Conservation (phyloP, 2,113 vertebrate species). For the Collichthys lucidus region DNA sequence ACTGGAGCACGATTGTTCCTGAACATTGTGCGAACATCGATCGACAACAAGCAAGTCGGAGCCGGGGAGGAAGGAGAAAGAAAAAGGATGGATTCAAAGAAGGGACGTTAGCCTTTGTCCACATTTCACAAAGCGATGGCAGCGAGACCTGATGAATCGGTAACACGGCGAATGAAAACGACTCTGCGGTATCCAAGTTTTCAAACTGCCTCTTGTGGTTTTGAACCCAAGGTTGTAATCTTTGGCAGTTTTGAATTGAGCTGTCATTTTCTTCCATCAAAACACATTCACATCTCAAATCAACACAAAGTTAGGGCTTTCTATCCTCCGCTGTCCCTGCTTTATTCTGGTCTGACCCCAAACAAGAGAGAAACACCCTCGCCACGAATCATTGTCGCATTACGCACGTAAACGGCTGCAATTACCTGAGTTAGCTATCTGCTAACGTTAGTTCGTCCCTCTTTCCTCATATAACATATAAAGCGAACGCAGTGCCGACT, state of each 20-base stretch:
- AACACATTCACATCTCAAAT: neutral
- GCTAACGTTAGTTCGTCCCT: conserved; percentile 66
- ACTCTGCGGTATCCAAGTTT: neutral
- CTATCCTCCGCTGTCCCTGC: neutral
- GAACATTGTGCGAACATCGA: conserved; percentile 65
- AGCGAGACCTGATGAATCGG: conserved; percentile 19
- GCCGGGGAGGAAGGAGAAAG: neutral
- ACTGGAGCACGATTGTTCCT: conserved; percentile 25
- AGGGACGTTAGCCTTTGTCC: conserved; percentile 46
- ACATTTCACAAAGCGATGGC: conserved; percentile 10
- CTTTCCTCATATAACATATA: conserved; percentile 27
- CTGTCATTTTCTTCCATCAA: neutral
- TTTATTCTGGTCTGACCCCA: neutral
- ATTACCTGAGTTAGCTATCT: conserved; percentile 76
- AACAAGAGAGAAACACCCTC: conserved; percentile 22
- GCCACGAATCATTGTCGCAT: conserved; percentile 15
- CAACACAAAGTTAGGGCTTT: neutral
- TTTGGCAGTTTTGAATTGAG: neutral
- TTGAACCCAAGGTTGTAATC: neutral
- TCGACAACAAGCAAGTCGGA: conserved; percentile 49
- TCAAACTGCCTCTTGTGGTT: neutral
- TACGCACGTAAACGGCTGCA: conserved; percentile 44
- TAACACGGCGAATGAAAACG: neutral
- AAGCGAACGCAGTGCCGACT: conserved; percentile 13
- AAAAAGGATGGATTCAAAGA: neutral